Conservation (phyloP, 1,140 invertebrate species). For the Eumaeus atala region DNA sequence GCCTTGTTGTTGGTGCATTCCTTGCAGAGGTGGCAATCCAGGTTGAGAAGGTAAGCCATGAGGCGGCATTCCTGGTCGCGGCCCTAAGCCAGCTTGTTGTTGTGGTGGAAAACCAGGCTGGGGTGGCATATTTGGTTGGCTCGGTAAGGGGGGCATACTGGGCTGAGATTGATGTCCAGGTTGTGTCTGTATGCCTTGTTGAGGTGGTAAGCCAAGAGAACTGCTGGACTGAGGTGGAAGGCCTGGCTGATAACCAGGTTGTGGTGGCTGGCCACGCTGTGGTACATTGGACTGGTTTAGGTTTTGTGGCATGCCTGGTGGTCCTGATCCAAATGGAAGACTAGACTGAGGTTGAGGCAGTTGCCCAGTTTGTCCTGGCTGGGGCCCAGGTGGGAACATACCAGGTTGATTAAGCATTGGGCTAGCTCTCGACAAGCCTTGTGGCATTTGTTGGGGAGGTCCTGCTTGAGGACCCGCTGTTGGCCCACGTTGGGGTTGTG, state of each 20-base stretch:
- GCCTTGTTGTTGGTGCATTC: constrained; percentile 35
- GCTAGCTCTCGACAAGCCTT: constrained; percentile 10
- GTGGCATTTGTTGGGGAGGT: constrained; percentile 4
- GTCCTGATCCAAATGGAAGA: background rate
- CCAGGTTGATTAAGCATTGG: constrained; percentile 25
- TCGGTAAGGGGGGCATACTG: constrained; percentile 21
- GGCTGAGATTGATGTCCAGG: constrained; percentile 30
- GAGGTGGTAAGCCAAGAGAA: constrained; percentile 23
- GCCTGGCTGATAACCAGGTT: constrained; percentile 1
- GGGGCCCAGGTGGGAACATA: background rate
- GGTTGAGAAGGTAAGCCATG: constrained; percentile 28
- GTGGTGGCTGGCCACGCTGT: constrained; percentile 14
- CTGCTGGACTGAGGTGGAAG: constrained; percentile 22
- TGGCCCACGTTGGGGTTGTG: background rate
- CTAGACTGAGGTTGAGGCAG: constrained; percentile 18
- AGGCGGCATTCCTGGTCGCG: constrained; percentile 26
- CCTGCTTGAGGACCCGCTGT: constrained; percentile 13
- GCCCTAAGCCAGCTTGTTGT: constrained; percentile 35
- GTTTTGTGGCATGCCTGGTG: background rate
- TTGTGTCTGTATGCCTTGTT: constrained; percentile 23
- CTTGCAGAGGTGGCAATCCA: constrained; percentile 33
- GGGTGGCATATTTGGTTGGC: constrained; percentile 26
- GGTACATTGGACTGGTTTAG: background rate
- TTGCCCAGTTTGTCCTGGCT: constrained; percentile 16
- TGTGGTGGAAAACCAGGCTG: constrained; percentile 35